Percentiles rank a stretch among this genome's conserved stretches.
Conservation (phyloP, 2,797 vertebrate species). For the Natrix natrix region DNA sequence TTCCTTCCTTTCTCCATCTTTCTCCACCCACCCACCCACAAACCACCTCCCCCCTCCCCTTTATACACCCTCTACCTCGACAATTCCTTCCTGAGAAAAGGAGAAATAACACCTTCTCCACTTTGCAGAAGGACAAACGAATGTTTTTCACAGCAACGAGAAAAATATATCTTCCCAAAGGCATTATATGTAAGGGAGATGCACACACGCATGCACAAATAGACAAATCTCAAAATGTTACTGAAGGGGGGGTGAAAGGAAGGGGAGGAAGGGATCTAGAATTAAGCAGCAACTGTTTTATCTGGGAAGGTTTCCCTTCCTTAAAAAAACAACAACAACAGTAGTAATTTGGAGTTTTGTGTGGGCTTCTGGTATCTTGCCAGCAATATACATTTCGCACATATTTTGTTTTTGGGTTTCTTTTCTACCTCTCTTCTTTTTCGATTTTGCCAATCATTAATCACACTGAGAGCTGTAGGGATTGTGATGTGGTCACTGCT, state of each 20-base stretch:
- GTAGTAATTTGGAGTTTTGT: not conserved
- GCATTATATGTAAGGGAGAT: not conserved
- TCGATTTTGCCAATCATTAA: not conserved
- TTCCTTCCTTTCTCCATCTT: not conserved
- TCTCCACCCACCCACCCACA: not conserved
- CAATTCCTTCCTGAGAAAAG: not conserved
- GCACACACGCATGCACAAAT: fast-evolving
- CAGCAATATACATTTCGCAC: not conserved
- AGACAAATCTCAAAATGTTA: not conserved
- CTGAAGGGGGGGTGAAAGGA: too few relatives aligned
- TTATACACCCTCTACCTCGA: not conserved
- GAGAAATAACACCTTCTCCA: not conserved
- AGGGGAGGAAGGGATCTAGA: not conserved
- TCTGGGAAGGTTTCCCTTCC: not conserved
- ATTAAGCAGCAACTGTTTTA: not conserved
- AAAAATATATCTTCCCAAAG: not conserved
- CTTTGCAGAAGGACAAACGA: not conserved
- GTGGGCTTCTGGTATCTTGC: not conserved
- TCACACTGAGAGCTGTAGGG: not conserved
- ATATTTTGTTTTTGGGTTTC: not conserved
- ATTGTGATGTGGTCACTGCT: not conserved
- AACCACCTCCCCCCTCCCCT: too few relatives aligned
- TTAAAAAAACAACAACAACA: not conserved
- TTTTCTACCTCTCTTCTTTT: not conserved
- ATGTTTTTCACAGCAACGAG: not conserved